A percentile compares a stretch with the other conserved stretches of the same genome.
Conservation (phyloP, 2,113 vertebrate species). For the Tamias sibiricus region DNA sequence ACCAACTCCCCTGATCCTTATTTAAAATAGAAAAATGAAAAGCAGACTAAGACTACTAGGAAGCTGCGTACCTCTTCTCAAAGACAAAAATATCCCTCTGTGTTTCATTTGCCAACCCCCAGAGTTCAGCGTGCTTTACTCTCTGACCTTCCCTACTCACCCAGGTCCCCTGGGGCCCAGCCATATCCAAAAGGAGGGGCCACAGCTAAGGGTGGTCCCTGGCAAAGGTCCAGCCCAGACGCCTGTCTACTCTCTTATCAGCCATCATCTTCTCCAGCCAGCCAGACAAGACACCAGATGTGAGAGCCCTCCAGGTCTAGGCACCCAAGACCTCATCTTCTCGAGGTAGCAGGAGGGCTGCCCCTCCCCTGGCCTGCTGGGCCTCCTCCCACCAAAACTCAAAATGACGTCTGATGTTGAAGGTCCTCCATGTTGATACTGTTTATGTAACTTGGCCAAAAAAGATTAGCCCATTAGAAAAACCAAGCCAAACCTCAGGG, state of each 20-base stretch:
- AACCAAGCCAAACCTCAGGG: neutral
- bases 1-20: neutral
- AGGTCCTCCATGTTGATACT: neutral
- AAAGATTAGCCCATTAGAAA: slow-evolving; percentile 19
- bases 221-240: neutral
- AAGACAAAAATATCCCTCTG: neutral
- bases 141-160: neutral
- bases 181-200: neutral
- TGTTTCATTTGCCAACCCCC: neutral
- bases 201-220: neutral
- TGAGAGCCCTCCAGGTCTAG: neutral
- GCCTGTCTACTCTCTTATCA: neutral
- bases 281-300: neutral
- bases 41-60: neutral
- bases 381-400: neutral
- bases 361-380: neutral
- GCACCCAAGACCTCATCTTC: neutral
- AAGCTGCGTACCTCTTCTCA: neutral
- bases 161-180: neutral
- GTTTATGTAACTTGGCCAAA: slow-evolving; percentile 19
- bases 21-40: slow-evolving; percentile 53
- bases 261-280: neutral
- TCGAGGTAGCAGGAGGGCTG: neutral
- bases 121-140: neutral
- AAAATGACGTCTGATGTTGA: neutral